Percentiles rank a stretch among this genome's conserved stretches.
Conservation (phyloP, 2,888 invertebrate species). For the Aporophyla nigra region DNA sequence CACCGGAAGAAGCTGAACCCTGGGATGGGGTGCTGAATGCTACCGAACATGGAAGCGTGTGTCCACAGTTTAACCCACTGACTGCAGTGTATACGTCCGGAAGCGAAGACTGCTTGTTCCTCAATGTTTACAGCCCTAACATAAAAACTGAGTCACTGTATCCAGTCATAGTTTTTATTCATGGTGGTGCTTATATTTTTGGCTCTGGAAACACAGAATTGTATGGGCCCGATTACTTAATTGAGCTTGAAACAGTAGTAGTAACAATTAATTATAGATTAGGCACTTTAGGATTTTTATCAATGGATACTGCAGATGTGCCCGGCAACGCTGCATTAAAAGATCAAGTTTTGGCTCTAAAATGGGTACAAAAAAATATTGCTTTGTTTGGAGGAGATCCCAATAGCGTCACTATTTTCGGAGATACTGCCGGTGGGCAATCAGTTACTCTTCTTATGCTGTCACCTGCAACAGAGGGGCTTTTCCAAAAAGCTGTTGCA, state of each 20-base stretch:
- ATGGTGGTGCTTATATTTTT: slow-evolving; percentile 75
- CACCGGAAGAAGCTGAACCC: slow-evolving; percentile 41
- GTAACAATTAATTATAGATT: slow-evolving; percentile 79
- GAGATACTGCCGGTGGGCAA: slow-evolving; percentile 77
- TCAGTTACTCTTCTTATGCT: slow-evolving; percentile 67
- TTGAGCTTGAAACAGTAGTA: slow-evolving; percentile 73
- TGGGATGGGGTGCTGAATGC: slow-evolving; percentile 75
- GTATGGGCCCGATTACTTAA: slow-evolving; percentile 78
- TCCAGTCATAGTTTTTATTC: slow-evolving; percentile 79
- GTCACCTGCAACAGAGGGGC: slow-evolving; percentile 76
- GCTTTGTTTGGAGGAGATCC: too few species aligned
- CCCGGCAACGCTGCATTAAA: too few species aligned
- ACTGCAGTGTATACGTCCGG: slow-evolving; percentile 59
- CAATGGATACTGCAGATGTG: too few species aligned
- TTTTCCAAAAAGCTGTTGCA: slow-evolving; percentile 73
- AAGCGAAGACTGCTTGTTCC: slow-evolving; percentile 76
- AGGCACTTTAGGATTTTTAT: slow-evolving; percentile 64
- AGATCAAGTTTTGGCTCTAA: too few species aligned
- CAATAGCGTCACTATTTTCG: slow-evolving; percentile 74
- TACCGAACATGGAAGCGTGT: slow-evolving; percentile 67
- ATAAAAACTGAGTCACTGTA: slow-evolving; percentile 61
- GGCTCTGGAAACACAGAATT: slow-evolving; percentile 73
- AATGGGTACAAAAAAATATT: too few species aligned
- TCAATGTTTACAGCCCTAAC: slow-evolving; percentile 77
- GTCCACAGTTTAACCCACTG: slow-evolving; percentile 54